Evolutionary conservation across 2,888 invertebrate species (phyloP).

Genomic region (Caenorhabditis angaria): DNA sequence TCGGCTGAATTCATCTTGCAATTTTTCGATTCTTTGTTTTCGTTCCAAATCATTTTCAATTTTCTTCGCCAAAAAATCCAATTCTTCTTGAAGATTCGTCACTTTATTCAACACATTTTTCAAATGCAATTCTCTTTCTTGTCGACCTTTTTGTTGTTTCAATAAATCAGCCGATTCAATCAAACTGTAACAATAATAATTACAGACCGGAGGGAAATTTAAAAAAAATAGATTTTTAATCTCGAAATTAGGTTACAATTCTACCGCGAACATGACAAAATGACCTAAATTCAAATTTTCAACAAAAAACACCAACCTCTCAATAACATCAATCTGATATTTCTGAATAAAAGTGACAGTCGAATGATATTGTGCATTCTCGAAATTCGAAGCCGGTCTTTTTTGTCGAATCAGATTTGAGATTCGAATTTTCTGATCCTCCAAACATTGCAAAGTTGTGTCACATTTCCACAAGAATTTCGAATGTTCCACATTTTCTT

Average conservation of each 20-base stretch:
- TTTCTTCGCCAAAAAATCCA: slow-evolving; percentile 18
- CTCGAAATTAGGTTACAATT: too few relatives aligned
- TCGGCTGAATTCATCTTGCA: slow-evolving; percentile 28
- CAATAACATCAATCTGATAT: slow-evolving; percentile 14
- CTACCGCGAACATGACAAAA: too few relatives aligned
- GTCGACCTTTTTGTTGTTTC: slow-evolving; percentile 5
- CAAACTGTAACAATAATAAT: not conserved
- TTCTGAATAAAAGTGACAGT: slow-evolving; percentile 21
- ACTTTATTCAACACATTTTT: slow-evolving; percentile 18
- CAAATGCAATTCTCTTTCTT: slow-evolving; percentile 11
- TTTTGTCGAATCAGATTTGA: slow-evolving; percentile 20
- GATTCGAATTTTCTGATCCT: slow-evolving; percentile 26
- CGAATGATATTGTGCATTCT: slow-evolving; percentile 23
- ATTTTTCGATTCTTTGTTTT: slow-evolving; percentile 13
- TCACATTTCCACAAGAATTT: slow-evolving; percentile 30
- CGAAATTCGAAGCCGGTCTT: slow-evolving; percentile 20
- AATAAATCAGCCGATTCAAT: not conserved
- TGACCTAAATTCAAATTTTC: too few relatives aligned
- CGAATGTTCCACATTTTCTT: slow-evolving; percentile 15
- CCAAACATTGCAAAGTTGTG: slow-evolving; percentile 12
- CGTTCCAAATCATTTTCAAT: slow-evolving; percentile 12
- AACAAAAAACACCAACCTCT: not conserved
- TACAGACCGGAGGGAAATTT: not conserved
- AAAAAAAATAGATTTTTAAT: too few relatives aligned
- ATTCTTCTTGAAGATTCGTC: slow-evolving; percentile 16